phyloP scores from a whole-genome alignment of 2,113 vertebrate species.

The Anarrhichthys ocellatus region DNA sequence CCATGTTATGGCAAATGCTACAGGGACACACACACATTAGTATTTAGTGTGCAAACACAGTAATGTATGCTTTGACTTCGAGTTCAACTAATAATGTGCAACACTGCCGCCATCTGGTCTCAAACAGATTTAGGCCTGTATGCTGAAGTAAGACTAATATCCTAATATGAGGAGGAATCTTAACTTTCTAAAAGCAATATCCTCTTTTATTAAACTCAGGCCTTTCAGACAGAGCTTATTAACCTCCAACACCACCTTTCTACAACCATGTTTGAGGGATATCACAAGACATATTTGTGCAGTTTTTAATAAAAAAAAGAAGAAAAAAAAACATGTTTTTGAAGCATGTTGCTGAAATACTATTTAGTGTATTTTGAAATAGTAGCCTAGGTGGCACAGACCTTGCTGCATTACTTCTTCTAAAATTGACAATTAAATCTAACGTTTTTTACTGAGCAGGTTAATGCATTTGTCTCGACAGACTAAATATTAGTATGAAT shows the following conservation, averaged over 20 bases:
- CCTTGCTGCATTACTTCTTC: neutral
- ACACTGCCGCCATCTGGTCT: conserved; percentile 58
- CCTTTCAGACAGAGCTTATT: neutral
- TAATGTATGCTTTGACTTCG: neutral
- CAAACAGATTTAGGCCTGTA: neutral
- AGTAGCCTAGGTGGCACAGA: neutral
- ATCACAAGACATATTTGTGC: neutral
- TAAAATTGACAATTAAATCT: neutral
- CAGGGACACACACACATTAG: neutral
- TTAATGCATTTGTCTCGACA: too few relatives aligned
- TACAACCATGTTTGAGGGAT: neutral
- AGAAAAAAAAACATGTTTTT: neutral
- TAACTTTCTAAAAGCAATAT: neutral
- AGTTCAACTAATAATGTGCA: conserved; percentile 24
- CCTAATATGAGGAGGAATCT: neutral
- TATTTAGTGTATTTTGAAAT: neutral
- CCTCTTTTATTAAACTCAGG: neutral
- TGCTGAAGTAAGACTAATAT: neutral
- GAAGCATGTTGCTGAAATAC: neutral
- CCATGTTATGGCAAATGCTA: neutral
- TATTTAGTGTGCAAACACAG: neutral
- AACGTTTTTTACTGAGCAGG: neutral
- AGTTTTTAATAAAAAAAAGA: neutral
- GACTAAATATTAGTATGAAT: neutral
- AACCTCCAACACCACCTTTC: neutral